Conservation (phyloP, 2,797 vertebrate genomes). For the Microchirus variegatus region DNA sequence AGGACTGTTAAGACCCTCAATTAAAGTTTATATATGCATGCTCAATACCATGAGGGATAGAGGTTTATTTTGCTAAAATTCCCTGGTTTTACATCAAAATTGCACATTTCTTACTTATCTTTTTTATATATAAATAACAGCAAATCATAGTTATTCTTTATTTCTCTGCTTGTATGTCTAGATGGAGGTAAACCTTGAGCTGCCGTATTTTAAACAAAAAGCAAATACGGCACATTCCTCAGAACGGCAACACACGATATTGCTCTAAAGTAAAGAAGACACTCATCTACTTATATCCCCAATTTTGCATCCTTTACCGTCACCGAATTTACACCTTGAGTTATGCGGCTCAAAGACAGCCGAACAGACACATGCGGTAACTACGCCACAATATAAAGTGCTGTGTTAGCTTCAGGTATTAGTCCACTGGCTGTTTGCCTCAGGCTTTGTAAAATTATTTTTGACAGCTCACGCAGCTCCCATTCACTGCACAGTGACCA, state of each 20-base stretch:
- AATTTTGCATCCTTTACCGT: too few relatives aligned
- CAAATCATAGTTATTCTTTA: neutral
- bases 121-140: too few relatives aligned
- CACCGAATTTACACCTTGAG: neutral
- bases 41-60: too few relatives aligned
- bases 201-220: conserved; percentile 1
- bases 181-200: neutral
- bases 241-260: too few relatives aligned
- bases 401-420: conserved; percentile 3
- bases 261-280: too few relatives aligned
- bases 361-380: conserved; percentile 15
- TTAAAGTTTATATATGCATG: too few relatives aligned
- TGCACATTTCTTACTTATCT: too few relatives aligned
- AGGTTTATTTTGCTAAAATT: too few relatives aligned
- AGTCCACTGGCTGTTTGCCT: conserved; percentile 37
- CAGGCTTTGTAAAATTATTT: conserved; percentile 48
- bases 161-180: neutral
- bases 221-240: neutral
- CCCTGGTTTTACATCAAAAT: too few relatives aligned
- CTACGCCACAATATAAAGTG: conserved; percentile 1
- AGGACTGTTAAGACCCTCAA: too few relatives aligned
- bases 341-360: neutral
- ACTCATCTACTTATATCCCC: too few relatives aligned
- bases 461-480: conserved; percentile 48
- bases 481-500: conserved; percentile 21